Conservation (phyloP, 2,113 vertebrate genomes). For the Bubo blakistoni region DNA sequence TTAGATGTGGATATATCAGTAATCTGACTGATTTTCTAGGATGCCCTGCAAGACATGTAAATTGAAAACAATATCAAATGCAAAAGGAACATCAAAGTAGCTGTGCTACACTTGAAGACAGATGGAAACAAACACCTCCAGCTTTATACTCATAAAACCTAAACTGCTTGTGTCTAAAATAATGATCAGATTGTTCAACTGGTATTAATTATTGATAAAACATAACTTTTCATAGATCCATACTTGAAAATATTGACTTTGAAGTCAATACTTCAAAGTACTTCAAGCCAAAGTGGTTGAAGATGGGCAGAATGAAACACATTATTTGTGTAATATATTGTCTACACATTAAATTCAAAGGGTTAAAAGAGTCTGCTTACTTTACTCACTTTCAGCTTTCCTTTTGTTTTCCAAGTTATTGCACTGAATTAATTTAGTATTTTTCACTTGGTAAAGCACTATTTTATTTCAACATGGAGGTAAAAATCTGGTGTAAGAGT, state of each 20-base stretch:
- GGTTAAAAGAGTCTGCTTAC: background rate
- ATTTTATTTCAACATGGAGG: background rate
- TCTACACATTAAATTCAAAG: background rate
- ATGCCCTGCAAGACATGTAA: background rate
- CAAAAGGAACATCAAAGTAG: background rate
- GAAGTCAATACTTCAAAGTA: background rate
- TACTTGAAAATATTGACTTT: background rate
- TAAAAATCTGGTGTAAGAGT: background rate
- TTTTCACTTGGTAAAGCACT: background rate
- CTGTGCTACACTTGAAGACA: background rate
- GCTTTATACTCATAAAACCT: background rate
- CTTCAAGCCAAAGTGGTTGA: background rate
- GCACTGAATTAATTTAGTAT: background rate
- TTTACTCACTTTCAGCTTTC: background rate
- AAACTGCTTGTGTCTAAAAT: background rate
- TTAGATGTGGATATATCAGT: background rate
- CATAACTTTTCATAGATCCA: background rate
- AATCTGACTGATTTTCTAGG: background rate
- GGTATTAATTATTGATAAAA: conserved; percentile 20
- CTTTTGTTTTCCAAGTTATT: background rate
- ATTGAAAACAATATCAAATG: conserved; percentile 8
- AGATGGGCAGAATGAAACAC: background rate
- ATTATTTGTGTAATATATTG: background rate
- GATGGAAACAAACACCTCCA: background rate
- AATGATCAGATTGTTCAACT: background rate